Base-by-base conservation (phyloP, 2,888 invertebrate genomes). In the Conchocele bisecta region DNA sequence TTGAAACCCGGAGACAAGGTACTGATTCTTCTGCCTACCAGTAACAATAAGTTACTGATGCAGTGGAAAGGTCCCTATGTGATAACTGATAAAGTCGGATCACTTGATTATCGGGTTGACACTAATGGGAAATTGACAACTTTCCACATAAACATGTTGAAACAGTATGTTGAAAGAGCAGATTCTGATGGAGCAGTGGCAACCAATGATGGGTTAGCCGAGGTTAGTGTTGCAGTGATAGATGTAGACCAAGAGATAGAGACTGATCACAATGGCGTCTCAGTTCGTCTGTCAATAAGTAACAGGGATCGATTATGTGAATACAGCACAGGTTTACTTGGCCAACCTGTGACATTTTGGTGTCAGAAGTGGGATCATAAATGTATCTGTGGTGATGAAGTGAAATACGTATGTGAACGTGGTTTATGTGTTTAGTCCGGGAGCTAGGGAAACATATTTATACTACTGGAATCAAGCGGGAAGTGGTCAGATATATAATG, bases 1-100 rank as follows among this genome's bases (percentile, higher is more conserved):
- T 60, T 79, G 15, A 51, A 64, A 17, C 41, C 46, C 9, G 77
- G 75, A 6, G 81, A 79, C 7, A 64, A 68, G 24, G 79, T 75
- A 0, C 46, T 82, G 9, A 58, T 83, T 0, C 51, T 84, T 11
- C 31, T 81, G 1, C 80, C 79, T 3, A 80, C 81, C 0, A 65
- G 79, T 28, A 22, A 44, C 6, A 81, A 81, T 54, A 83, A 80
- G 33, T 53, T 76, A n/a, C 50, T 73, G 7, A 59, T 77, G 53
- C 72, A 71, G 24, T 79, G 71, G 75, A 69, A 70, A 37, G 73
- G 76, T 26, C 79, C 69, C 46, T 63, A 33, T 31, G 9, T 48
- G 56, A 22, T 56, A 44, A 41, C 42, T 46, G 11, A 44, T 15
- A 33, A 37, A 46, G 5, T 57, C 54, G 48, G 31, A 46, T 3